These are phyloP conservation scores for Sarotherodon lohbergeri DNA, from an alignment of 2,113 vertebrate species.

Conservation along the genomic window DNA sequence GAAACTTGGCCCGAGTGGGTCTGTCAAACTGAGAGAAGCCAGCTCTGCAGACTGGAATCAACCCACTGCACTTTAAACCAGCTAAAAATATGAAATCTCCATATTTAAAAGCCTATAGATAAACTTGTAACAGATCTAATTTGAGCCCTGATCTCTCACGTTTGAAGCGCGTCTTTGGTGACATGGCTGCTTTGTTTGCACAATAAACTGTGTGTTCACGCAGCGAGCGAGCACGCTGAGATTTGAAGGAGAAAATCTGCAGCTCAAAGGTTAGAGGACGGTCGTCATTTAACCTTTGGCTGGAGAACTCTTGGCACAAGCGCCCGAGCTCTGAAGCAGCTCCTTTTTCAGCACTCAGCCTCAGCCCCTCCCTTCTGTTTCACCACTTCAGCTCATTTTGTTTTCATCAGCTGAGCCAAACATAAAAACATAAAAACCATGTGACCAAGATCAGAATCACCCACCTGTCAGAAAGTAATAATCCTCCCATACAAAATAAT, in stretches of 20 bases:
- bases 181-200: neutral
- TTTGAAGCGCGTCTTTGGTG: neutral
- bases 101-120: neutral
- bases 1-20: neutral
- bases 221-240: neutral
- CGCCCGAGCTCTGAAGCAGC: neutral
- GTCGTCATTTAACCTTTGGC: neutral
- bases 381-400: neutral
- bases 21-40: neutral
- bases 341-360: neutral
- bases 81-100: neutral
- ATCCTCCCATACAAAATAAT: neutral
- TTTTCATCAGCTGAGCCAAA: neutral
- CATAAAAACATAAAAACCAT: neutral
- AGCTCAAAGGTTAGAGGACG: neutral
- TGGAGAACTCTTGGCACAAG: neutral
- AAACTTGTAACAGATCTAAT: neutral
- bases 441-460: neutral
- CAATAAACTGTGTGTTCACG: neutral
- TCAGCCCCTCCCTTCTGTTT: neutral
- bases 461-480: neutral
- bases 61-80: rapidly evolving
- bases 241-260: neutral
- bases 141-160: neutral
- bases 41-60: neutral